Percentiles rank a stretch among this genome's conserved stretches.
Conservation (phyloP, 2,888 invertebrate genomes). For the Heliconius ethilla region DNA sequence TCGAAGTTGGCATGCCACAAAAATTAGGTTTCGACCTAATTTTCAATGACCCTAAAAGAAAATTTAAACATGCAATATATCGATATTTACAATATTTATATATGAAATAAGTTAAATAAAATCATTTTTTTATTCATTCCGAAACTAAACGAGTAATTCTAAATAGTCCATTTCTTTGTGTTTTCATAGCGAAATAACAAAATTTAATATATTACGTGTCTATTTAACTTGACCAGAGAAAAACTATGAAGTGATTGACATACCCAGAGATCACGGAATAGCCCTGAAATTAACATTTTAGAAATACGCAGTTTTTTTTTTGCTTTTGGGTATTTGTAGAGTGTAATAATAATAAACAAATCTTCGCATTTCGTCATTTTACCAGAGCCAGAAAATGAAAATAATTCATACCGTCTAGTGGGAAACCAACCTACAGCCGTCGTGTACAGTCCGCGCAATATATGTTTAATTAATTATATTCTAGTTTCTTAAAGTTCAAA, state of each 20-base stretch:
- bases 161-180: too few species aligned
- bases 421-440: neutral
- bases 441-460: neutral
- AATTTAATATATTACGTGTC: too few species aligned
- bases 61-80: neutral
- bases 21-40: slow-evolving; percentile 13
- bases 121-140: too few species aligned
- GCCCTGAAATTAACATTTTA: neutral
- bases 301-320: neutral
- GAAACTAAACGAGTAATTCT: too few species aligned
- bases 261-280: neutral
- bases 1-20: slow-evolving; percentile 12
- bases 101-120: too few species aligned
- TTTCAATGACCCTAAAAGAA: neutral
- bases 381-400: too few species aligned
- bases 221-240: too few species aligned
- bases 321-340: too few species aligned
- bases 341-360: too few species aligned
- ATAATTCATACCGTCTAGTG: neutral
- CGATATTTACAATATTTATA: too few species aligned
- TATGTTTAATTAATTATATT: neutral
- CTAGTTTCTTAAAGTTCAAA: slow-evolving; percentile 11
- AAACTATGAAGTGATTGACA: neutral
- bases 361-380: too few species aligned
- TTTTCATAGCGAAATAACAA: too few species aligned